phyloP scores from a whole-genome alignment of 2,888 invertebrate genomes.

The Cheilosia scutellata region DNA sequence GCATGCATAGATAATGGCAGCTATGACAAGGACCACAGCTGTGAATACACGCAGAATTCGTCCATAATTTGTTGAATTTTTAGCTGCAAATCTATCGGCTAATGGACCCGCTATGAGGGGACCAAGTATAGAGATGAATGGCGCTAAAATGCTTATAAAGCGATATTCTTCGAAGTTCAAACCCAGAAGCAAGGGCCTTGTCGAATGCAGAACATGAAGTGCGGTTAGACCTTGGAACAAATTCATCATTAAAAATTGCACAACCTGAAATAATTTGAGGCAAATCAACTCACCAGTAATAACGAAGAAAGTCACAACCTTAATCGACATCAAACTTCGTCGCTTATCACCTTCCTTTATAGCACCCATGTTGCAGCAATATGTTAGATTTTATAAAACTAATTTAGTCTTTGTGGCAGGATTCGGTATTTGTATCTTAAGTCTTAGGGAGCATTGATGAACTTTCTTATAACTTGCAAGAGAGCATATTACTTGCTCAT shows the following conservation, averaged over 20 bases:
- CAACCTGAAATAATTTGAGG: not conserved
- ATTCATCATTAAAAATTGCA: not conserved
- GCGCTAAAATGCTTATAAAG: constrained; percentile 91
- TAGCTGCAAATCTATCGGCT: constrained; percentile 86
- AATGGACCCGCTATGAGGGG: constrained; percentile 91
- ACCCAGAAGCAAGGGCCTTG: constrained; percentile 86
- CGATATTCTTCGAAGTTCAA: constrained; percentile 90
- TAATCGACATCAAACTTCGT: constrained; percentile 89
- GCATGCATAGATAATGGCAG: constrained; percentile 89
- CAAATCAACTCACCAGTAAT: constrained; percentile 87
- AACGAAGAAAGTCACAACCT: constrained; percentile 92
- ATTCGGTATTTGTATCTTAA: constrained; percentile 51
- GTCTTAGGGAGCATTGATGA: constrained; percentile 49
- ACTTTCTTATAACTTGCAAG: constrained; percentile 24
- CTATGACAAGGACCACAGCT: constrained; percentile 88
- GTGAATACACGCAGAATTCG: constrained; percentile 89
- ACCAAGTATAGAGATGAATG: constrained; percentile 91
- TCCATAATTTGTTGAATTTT: constrained; percentile 85
- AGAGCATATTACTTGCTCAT: constrained; percentile 46
- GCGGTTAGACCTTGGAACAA: constrained; percentile 89
- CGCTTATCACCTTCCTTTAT: constrained; percentile 81
- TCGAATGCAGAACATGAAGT: constrained; percentile 91
- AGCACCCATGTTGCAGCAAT: constrained; percentile 79
- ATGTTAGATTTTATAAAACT: constrained; percentile 11
- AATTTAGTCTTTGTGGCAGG: constrained; percentile 69